Evolutionary conservation across 92 coral and sea anemone genomes (phyloP).

Genomic region (Parazoanthus swiftii): DNA sequence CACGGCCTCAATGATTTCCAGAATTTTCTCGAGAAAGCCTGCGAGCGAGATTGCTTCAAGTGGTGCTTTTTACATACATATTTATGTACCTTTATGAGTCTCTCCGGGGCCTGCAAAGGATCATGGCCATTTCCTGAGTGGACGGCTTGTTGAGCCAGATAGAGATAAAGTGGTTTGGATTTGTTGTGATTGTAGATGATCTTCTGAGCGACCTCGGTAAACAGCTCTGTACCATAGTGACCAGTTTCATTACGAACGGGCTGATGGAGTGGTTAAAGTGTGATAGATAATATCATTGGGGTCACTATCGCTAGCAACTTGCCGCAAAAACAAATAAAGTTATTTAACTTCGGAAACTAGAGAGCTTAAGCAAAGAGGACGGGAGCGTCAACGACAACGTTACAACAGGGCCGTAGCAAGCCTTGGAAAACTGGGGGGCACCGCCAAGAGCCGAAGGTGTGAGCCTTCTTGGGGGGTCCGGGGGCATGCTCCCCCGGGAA

Average conservation of each 20-base stretch:
- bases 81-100: slow-evolving; percentile 72
- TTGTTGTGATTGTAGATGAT: slow-evolving; percentile 78
- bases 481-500: too few relatives aligned
- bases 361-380: too few relatives aligned
- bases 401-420: too few relatives aligned
- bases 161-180: slow-evolving; percentile 84
- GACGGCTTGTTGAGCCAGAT: slow-evolving; percentile 94
- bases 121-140: slow-evolving; percentile 82
- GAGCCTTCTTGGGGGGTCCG: too few relatives aligned
- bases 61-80: too few relatives aligned
- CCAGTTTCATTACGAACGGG: slow-evolving; percentile 78
- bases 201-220: slow-evolving; percentile 77
- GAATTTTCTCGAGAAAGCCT: too few relatives aligned
- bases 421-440: too few relatives aligned
- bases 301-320: background rate
- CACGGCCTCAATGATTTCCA: too few relatives aligned
- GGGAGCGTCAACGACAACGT: too few relatives aligned
- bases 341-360: too few relatives aligned
- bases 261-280: slow-evolving; percentile 33
- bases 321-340: background rate
- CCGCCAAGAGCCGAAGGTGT: too few relatives aligned
- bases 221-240: slow-evolving; percentile 94
- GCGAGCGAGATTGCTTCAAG: background rate
- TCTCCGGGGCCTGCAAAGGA: slow-evolving; percentile 89
- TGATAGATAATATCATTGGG: too few relatives aligned